phyloP scores from a whole-genome alignment of 2,888 invertebrate species.

The Drepanosiphum platanoidis region DNA sequence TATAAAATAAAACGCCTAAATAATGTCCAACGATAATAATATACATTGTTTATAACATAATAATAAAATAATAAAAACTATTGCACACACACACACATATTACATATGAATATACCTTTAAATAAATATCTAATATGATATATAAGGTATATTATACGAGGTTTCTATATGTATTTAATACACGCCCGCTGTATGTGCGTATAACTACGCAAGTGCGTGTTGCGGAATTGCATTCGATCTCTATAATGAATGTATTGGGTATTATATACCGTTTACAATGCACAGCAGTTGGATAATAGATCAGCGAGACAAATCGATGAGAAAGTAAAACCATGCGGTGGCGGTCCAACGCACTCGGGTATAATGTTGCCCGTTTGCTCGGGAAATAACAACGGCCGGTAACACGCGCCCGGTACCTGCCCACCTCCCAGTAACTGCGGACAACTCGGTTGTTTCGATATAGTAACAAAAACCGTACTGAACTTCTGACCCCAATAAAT shows the following conservation, averaged over 20 bases:
- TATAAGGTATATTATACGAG: neutral
- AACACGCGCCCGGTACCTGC: too few species aligned
- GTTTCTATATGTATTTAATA: neutral
- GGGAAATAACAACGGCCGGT: neutral
- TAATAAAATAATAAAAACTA: too few species aligned
- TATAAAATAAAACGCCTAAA: too few species aligned
- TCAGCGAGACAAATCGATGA: slow-evolving; percentile 54
- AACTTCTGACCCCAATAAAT: neutral
- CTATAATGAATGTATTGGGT: slow-evolving; percentile 9
- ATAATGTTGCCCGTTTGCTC: neutral
- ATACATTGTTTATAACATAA: too few species aligned
- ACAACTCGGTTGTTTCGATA: neutral
- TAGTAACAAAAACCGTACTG: neutral
- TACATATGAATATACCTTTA: too few species aligned
- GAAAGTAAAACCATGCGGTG: slow-evolving; percentile 45
- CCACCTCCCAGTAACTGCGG: too few species aligned
- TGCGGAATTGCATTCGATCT: slow-evolving; percentile 22
- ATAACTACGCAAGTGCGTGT: slow-evolving; percentile 2
- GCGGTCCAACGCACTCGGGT: neutral
- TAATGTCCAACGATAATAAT: too few species aligned
- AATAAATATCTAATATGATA: too few species aligned
- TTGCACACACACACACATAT: too few species aligned
- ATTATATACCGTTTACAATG: slow-evolving; percentile 15
- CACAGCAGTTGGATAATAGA: slow-evolving; percentile 38
- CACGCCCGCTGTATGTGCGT: neutral